These are phyloP conservation scores for Tyrophagus putrescentiae DNA, from an alignment of 1,140 invertebrate genomes.

Conservation along the genomic window DNA sequence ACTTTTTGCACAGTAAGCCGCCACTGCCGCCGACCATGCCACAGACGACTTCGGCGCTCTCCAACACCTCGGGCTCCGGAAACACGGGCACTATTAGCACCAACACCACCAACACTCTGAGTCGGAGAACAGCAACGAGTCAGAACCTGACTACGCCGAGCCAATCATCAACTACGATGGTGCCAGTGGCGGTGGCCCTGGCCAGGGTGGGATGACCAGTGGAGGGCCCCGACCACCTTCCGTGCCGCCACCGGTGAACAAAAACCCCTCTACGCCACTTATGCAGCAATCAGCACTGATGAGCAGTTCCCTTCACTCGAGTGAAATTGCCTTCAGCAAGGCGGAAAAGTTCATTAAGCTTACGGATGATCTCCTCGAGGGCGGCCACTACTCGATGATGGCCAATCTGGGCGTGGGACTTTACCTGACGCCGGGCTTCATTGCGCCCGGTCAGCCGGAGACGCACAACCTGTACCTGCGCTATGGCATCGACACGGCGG, in stretches of 20 bases:
- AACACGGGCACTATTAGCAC: constrained; percentile 5
- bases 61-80: neutral
- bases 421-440: neutral
- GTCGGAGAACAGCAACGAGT: neutral
- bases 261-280: neutral
- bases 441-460: neutral
- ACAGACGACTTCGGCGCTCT: neutral
- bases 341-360: neutral
- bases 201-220: neutral
- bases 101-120: neutral
- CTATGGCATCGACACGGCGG: constrained; percentile 10
- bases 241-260: neutral
- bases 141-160: constrained; percentile 18
- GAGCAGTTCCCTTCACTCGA: neutral
- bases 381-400: constrained; percentile 3
- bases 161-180: constrained; percentile 10
- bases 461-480: neutral
- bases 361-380: neutral
- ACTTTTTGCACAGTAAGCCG: neutral
- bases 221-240: neutral
- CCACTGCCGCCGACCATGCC: neutral
- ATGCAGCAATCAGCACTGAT: neutral
- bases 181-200: neutral
- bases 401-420: constrained; percentile 10
- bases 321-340: neutral